Evolutionary conservation across 1,140 invertebrate species (phyloP), one percentile per base, ranked within the genome.

Genomic region (Trichogramma pretiosum): DNA sequence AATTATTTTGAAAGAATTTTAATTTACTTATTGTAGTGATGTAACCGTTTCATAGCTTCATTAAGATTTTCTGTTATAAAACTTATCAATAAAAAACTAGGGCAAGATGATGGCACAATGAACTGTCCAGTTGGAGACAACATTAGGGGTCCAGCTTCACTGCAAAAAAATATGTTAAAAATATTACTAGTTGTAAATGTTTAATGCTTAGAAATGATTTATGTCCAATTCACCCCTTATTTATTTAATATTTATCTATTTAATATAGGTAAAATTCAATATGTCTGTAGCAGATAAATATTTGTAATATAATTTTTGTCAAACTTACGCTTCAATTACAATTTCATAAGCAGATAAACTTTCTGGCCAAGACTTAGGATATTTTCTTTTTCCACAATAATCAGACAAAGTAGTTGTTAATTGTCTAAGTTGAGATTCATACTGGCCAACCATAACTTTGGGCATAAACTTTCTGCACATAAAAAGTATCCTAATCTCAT

Each of bases 121-220:
- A 94, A 89, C 68, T 93, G 89, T 17, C 91, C 91, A 28, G 87
- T 92, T 1, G 89, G 89, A 7, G 88, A 90, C n/a, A 94, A 76
- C 87, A 92, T 93, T 32, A 95, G 61, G 0, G 90, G 90, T 3
- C 90, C 89, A 14, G 89, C 85, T 69, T 91, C 89, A 16, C 87
- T 89, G 61, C 24, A n/a, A n/a, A 28, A 28, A 76, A 56, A 42
- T 11, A 41, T 23, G 23, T 10, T 5, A 13, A 38, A n/a, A 38
- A 36, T 36, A 17, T 18, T 36, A 18, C 16, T 17, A 34, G 16
- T 17, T 36, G 17, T 40, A 16, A 2, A 26, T 16, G 3, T 19
- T 21, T 1, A 36, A 17, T 24, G 14, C 13, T 11, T 34, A 34
- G n/a, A n/a, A n/a, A n/a, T n/a, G n/a, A n/a, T n/a, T n/a, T n/a